These are phyloP conservation scores for Arctia plantaginis DNA, from an alignment of 2,888 invertebrate genomes.

Conservation along the genomic window DNA sequence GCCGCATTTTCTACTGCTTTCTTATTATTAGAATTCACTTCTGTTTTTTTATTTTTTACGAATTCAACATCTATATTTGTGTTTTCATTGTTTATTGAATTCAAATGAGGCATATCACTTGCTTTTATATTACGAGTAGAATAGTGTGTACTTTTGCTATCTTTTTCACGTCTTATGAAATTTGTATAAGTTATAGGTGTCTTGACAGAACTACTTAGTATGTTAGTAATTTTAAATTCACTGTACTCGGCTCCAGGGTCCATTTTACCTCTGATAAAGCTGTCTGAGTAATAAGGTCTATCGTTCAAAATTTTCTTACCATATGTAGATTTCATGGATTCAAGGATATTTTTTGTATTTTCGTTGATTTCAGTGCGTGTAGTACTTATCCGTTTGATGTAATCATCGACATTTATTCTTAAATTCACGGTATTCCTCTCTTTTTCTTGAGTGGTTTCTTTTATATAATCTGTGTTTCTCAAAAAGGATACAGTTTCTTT, in stretches of 20 bases:
- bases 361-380: background rate
- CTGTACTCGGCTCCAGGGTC: background rate
- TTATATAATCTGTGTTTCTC: background rate
- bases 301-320: background rate
- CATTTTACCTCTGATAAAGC: conserved; percentile 8
- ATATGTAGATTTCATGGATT: background rate
- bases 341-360: background rate
- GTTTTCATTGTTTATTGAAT: background rate
- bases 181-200: background rate
- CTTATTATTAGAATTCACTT: background rate
- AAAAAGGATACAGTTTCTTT: background rate
- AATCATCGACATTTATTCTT: conserved; percentile 12
- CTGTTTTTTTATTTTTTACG: background rate
- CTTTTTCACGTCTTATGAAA: background rate
- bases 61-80: background rate
- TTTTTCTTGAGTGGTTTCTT: background rate
- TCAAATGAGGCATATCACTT: background rate
- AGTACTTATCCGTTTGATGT: background rate
- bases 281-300: background rate
- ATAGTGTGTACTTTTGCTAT: background rate
- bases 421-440: background rate
- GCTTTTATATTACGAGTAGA: background rate
- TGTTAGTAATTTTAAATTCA: background rate
- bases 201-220: background rate
- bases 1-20: background rate